Conservation (phyloP, 2,113 vertebrate species). For the Neogobius melanostomus region DNA sequence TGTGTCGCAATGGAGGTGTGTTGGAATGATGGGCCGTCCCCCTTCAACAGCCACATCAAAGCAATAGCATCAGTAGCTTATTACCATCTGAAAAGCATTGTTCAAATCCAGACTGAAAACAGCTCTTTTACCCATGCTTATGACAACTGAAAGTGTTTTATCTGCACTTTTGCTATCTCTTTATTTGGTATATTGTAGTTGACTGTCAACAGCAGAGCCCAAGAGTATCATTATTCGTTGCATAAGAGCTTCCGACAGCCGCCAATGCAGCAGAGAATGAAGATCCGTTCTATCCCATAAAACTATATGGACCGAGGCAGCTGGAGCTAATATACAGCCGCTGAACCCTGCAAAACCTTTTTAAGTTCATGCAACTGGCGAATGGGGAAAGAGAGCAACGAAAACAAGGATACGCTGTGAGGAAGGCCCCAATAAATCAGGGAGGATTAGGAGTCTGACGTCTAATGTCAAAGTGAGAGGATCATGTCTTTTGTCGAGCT, state of each 20-base stretch:
- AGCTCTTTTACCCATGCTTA: no score
- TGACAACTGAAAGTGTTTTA: no score
- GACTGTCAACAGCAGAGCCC: background rate
- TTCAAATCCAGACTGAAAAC: no score
- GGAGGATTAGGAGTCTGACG: slow-evolving; percentile 61
- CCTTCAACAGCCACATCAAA: no score
- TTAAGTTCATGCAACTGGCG: slow-evolving; percentile 52
- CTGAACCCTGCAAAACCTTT: slow-evolving; percentile 71
- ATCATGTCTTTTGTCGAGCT: slow-evolving; percentile 44
- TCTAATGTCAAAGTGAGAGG: slow-evolving; percentile 57
- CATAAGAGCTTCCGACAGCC: slow-evolving; percentile 20
- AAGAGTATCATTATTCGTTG: slow-evolving; percentile 10
- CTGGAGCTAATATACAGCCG: slow-evolving; percentile 71
- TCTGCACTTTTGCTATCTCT: no score
- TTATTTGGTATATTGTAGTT: background rate
- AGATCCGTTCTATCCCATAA: slow-evolving; percentile 66
- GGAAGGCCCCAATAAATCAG: slow-evolving; percentile 56
- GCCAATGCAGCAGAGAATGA: slow-evolving; percentile 39
- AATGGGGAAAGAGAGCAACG: slow-evolving; percentile 36
- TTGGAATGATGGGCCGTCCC: no score
- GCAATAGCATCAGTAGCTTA: no score
- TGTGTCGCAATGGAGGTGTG: no score
- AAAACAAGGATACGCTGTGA: slow-evolving; percentile 41
- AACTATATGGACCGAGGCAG: slow-evolving; percentile 63
- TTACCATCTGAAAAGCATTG: no score